phyloP scores from a whole-genome alignment of 2,797 vertebrate genomes.

The Chromis chromis region DNA sequence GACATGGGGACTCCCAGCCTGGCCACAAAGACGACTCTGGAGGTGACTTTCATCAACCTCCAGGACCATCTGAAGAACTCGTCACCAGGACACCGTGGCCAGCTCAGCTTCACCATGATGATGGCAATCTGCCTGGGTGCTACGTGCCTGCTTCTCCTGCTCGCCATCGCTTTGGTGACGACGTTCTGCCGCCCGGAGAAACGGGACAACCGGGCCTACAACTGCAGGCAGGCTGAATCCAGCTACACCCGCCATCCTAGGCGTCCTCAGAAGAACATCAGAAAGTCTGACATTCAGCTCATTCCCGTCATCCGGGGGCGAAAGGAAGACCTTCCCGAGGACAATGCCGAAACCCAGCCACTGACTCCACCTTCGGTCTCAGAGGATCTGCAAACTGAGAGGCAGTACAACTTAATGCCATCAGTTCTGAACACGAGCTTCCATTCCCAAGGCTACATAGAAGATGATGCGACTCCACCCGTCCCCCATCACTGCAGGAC shows the following conservation, averaged over 20 bases:
- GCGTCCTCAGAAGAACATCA: slow-evolving; percentile 92
- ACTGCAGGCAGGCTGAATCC: slow-evolving; percentile 93
- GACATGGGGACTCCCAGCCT: slow-evolving; percentile 87
- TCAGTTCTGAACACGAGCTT: slow-evolving; percentile 77
- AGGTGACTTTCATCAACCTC: slow-evolving; percentile 87
- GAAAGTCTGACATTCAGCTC: slow-evolving; percentile 93
- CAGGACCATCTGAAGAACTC: slow-evolving; percentile 89
- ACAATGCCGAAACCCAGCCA: slow-evolving; percentile 72
- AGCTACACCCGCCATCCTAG: slow-evolving; percentile 90
- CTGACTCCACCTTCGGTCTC: slow-evolving; percentile 66
- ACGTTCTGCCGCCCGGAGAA: slow-evolving; percentile 90
- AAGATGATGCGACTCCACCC: slow-evolving; percentile 58
- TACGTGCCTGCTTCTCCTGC: slow-evolving; percentile 84
- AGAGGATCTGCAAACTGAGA: slow-evolving; percentile 59
- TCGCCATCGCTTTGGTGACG: slow-evolving; percentile 85
- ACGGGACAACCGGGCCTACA: slow-evolving; percentile 91
- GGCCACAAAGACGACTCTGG: slow-evolving; percentile 79
- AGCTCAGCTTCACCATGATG: slow-evolving; percentile 86
- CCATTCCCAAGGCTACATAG: slow-evolving; percentile 83
- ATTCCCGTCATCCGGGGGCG: slow-evolving; percentile 88
- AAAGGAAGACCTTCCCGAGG: slow-evolving; percentile 73
- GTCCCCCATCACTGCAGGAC: slow-evolving; percentile 65
- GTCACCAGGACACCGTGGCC: slow-evolving; percentile 71
- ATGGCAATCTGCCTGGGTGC: slow-evolving; percentile 86
- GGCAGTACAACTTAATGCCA: slow-evolving; percentile 69